Base-by-base conservation (phyloP, 2,113 vertebrate genomes). In the Odocoileus virginianus region DNA sequence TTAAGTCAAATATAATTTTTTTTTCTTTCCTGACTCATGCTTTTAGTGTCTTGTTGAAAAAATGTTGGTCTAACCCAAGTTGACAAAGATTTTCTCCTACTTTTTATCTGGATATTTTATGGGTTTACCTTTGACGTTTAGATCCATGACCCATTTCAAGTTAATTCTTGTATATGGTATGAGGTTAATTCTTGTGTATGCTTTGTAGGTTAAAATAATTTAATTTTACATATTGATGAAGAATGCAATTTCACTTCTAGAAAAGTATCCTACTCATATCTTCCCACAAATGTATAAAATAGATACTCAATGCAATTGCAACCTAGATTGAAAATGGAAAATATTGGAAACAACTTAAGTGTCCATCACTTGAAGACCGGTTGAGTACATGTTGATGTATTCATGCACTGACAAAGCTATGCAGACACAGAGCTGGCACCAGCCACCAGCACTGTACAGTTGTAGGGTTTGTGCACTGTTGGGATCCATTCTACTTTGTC, bases 391-490 rank as follows among this genome's bases (percentile, higher is more conserved):
- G 21, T 13, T 21, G 45, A 28, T 23, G 25, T 25, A 10, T 43
- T 30, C 21, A 0, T 0, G 1, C 17, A 3, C 2, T 1, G 52
- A 43, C 19, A 79, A 52, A 83, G 11, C 74, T 2, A 4, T 10
- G 8, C 19, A 30, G 6, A 47, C 30, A 2, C 27, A 57, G 40
- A 50, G 33, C 54, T 25, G 60, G 16, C n/a, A 1, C 4, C 6
- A 10, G 82, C 57, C 7, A 0, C 33, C 25, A 12, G 71, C 7
- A 5, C 12, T 0, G 1, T 0, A 2, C n/a, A 1, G 1, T 9
- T 30, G 7, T 6, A 12, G 2, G 3, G 40, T 2, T 0, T 10
- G 21, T 2, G 7, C 60, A 7, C 36, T 1, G 27, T 50, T 13
- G 21, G 23, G 43, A 5, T 12, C 47, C 16, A 0, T 36, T 21